Percentiles rank a stretch among this genome's conserved stretches.
Conservation (phyloP, 2,113 vertebrate genomes). For the Gasterosteus nipponicus region DNA sequence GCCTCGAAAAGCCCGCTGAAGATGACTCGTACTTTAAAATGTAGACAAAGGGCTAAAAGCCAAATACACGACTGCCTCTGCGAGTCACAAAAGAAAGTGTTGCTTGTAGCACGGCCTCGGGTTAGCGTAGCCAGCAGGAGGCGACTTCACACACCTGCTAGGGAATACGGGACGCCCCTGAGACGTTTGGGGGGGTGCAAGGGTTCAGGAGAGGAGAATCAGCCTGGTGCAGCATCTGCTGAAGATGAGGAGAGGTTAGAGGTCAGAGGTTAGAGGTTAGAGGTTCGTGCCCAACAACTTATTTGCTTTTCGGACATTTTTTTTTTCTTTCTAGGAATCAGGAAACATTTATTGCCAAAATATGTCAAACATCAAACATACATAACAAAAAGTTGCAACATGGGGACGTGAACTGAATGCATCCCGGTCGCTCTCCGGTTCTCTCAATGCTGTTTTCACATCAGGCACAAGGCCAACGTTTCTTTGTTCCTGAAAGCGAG, state of each 20-base stretch:
- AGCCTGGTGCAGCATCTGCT: conserved; percentile 64
- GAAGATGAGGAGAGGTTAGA: conserved; percentile 11
- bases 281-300: neutral
- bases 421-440: no score
- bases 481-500: no score
- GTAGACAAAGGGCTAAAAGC: no score
- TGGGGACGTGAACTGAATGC: neutral
- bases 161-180: conserved; percentile 39
- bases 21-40: no score
- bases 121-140: conserved; percentile 1
- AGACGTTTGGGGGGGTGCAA: neutral
- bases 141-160: conserved; percentile 35
- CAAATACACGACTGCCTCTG: neutral
- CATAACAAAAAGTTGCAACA: neutral
- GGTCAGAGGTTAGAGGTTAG: neutral
- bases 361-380: no score
- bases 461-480: no score
- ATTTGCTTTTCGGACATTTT: neutral
- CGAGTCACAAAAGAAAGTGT: neutral
- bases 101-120: neutral
- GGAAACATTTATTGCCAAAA: no score
- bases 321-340: no score
- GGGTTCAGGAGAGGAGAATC: conserved; percentile 22
- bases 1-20: no score
- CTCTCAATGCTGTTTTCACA: no score